Evolutionary conservation across 2,888 invertebrate species (phyloP).

Genomic region (Adelphocoris suturalis): DNA sequence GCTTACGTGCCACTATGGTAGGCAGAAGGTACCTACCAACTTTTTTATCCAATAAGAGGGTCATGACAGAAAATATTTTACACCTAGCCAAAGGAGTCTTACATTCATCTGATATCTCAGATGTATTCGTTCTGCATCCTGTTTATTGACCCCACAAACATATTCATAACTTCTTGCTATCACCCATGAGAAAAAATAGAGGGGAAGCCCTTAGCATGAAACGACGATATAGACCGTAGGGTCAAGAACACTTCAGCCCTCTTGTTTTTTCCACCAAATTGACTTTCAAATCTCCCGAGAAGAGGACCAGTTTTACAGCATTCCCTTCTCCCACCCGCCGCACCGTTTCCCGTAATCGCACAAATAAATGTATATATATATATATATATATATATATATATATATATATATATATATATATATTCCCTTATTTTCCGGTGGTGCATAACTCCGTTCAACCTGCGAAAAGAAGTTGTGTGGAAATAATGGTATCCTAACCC

Average conservation of each 20-base stretch:
- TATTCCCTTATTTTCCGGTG: neutral
- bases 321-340: neutral
- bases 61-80: too few species aligned
- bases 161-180: neutral
- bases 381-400: too few species aligned
- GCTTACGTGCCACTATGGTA: too few species aligned
- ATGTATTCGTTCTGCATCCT: neutral
- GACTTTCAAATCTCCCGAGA: constrained; percentile 27
- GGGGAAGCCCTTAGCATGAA: neutral
- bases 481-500: constrained; percentile 1
- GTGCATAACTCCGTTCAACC: neutral
- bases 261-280: constrained; percentile 23
- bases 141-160: neutral
- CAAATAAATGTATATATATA: too few species aligned
- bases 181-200: neutral
- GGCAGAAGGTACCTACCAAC: too few species aligned
- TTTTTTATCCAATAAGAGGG: too few species aligned
- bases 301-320: constrained; percentile 7
- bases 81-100: too few species aligned
- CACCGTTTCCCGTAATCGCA: constrained; percentile 17
- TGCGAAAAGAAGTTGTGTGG: neutral
- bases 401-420: too few species aligned
- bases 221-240: constrained; percentile 12
- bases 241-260: constrained; percentile 22
- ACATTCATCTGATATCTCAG: neutral